Evolutionary conservation across 2,797 vertebrate genomes (phyloP).

Genomic region (Nannoperca obscura): DNA sequence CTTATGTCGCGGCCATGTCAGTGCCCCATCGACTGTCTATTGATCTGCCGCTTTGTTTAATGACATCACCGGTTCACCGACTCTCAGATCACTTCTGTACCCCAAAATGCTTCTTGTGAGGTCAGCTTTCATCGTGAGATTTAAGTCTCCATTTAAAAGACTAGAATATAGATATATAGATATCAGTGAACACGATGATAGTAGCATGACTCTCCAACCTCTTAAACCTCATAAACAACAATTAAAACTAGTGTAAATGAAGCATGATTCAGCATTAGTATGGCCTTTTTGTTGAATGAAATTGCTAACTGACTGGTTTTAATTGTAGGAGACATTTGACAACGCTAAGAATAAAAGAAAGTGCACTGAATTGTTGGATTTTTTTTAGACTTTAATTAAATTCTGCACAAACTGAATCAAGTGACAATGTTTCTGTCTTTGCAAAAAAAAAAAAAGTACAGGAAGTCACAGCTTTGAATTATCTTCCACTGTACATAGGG

Average conservation of each 20-base stretch:
- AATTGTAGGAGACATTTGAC: not conserved
- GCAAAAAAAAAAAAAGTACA: constrained; percentile 6
- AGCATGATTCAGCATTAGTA: not conserved
- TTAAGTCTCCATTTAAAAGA: not conserved
- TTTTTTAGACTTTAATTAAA: constrained; percentile 18
- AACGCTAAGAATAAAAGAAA: constrained; percentile 7
- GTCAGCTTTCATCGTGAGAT: not conserved
- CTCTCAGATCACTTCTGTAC: not conserved
- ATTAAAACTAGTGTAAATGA: not conserved
- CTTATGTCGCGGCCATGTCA: not conserved
- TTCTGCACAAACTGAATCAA: constrained; percentile 26
- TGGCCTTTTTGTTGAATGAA: not conserved
- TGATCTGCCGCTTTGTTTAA: not conserved
- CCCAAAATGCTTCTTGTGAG: not conserved
- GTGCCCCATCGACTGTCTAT: not conserved
- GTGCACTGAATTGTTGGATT: not conserved
- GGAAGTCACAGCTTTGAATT: not conserved
- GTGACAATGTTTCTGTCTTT: constrained; percentile 11
- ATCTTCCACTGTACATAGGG: constrained; percentile 6
- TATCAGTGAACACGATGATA: not conserved
- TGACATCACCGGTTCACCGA: not conserved
- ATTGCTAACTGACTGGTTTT: not conserved
- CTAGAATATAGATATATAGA: not conserved
- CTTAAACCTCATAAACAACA: not conserved
- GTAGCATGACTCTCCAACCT: not conserved